A percentile compares a stretch with the other conserved stretches of the same genome.
Evolutionary conservation across 2,888 invertebrate genomes (phyloP).

Genomic region (Bombylius discolor): DNA sequence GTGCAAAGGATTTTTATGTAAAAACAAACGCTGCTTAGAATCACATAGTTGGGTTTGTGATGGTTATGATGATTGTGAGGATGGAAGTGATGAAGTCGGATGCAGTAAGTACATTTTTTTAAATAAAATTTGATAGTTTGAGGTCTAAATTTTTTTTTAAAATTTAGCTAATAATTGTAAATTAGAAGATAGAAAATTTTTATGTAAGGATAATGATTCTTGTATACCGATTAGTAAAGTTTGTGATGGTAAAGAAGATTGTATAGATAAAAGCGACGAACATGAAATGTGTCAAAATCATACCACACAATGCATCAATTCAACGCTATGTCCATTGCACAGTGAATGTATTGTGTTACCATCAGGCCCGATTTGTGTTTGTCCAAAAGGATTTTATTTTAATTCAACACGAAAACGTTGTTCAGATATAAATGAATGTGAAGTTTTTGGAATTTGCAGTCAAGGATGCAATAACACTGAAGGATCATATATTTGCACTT

Average conservation of each 20-base stretch:
- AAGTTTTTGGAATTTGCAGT: conserved; percentile 49
- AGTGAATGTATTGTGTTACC: conserved; percentile 38
- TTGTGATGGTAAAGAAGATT: conserved; percentile 45
- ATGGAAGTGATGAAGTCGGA: conserved; percentile 42
- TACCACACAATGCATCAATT: conserved; percentile 20
- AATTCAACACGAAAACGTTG: conserved; percentile 22
- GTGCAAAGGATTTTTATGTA: conserved; percentile 52
- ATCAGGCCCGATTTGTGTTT: conserved; percentile 44
- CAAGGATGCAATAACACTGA: conserved; percentile 50
- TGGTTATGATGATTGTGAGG: conserved; percentile 43
- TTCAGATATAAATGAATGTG: conserved; percentile 51
- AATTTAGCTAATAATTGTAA: conserved; percentile 34
- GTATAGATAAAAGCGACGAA: conserved; percentile 52
- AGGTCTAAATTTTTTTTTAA: neutral
- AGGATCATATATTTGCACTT: conserved; percentile 49
- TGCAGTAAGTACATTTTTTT: conserved; percentile 36
- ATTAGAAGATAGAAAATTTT: conserved; percentile 37
- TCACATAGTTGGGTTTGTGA: conserved; percentile 42
- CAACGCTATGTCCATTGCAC: conserved; percentile 24
- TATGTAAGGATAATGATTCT: conserved; percentile 41
- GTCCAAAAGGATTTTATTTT: conserved; percentile 36
- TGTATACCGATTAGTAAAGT: conserved; percentile 41
- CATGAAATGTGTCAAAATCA: conserved; percentile 31
- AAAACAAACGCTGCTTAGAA: conserved; percentile 41
- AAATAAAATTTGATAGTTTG: conserved; percentile 2